Conservation (phyloP, 2,888 invertebrate genomes). For the Craniophora ligustri region DNA sequence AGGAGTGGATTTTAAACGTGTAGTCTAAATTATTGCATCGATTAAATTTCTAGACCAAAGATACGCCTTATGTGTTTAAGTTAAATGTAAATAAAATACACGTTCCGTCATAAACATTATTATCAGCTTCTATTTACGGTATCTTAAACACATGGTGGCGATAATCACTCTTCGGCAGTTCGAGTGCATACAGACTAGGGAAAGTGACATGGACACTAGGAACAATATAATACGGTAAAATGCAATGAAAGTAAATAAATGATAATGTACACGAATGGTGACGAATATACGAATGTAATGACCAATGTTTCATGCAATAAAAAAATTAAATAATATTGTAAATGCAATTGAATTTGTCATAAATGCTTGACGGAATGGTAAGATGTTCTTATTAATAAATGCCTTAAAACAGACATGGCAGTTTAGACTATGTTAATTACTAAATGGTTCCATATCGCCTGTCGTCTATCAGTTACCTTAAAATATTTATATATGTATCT, state of each 20-base stretch:
- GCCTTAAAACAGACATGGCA: constrained; percentile 59
- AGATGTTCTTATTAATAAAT: constrained; percentile 52
- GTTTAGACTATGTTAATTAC: constrained; percentile 57
- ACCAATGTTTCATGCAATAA: constrained; percentile 54
- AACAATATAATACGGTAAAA: constrained; percentile 52
- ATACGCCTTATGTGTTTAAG: constrained; percentile 55
- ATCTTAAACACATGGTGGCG: constrained; percentile 70
- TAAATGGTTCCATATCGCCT: constrained; percentile 74
- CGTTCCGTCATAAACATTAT: neutral
- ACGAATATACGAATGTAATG: constrained; percentile 52
- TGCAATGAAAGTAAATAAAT: constrained; percentile 40
- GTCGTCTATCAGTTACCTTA: constrained; percentile 28
- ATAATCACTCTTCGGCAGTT: constrained; percentile 86
- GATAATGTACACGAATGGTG: no score
- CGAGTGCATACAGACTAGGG: constrained; percentile 82
- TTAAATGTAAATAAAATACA: constrained; percentile 59
- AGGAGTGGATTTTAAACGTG: constrained; percentile 48
- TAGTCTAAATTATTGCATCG: constrained; percentile 51
- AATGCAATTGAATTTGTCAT: constrained; percentile 39
- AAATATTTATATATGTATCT: constrained; percentile 38
- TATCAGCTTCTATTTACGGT: constrained; percentile 51
- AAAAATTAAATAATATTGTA: constrained; percentile 33
- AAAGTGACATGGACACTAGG: constrained; percentile 82
- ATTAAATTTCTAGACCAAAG: constrained; percentile 60
- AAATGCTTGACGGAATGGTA: constrained; percentile 72